Evolutionary conservation across 2,113 vertebrate species (phyloP).

Genomic region (Gopherus evgoodei): DNA sequence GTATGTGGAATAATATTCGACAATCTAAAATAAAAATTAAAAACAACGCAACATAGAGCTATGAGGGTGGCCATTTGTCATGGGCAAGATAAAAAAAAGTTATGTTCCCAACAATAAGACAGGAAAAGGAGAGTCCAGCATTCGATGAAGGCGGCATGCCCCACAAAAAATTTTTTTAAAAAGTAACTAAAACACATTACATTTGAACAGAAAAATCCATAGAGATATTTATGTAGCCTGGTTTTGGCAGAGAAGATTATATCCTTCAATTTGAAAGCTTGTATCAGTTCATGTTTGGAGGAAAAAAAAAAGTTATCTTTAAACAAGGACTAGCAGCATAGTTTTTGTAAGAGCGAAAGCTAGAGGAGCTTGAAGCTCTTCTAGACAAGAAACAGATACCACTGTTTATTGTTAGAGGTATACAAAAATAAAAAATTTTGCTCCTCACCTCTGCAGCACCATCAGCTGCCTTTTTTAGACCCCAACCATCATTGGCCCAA

Average conservation of each 20-base stretch:
- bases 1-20: not conserved
- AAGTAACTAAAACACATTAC: not conserved
- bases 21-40: not conserved
- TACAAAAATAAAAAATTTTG: not conserved
- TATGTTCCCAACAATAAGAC: not conserved
- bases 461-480: slow-evolving; percentile 96
- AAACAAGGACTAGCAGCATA: not conserved
- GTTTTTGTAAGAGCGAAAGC: too few species aligned
- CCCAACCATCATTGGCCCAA: slow-evolving; percentile 94
- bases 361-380: not conserved
- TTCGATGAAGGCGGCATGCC: too few species aligned
- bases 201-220: not conserved
- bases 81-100: not conserved
- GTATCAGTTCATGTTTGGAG: not conserved
- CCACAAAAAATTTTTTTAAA: too few species aligned
- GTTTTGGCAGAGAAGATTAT: not conserved
- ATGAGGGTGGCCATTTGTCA: not conserved
- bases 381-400: not conserved
- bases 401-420: not conserved
- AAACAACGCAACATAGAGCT: not conserved
- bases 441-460: slow-evolving; percentile 91
- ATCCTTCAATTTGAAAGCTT: not conserved
- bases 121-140: not conserved
- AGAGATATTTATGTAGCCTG: not conserved
- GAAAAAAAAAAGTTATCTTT: not conserved